Evolutionary conservation across 2,113 vertebrate genomes (phyloP).

Genomic region (Ophiodon elongatus): DNA sequence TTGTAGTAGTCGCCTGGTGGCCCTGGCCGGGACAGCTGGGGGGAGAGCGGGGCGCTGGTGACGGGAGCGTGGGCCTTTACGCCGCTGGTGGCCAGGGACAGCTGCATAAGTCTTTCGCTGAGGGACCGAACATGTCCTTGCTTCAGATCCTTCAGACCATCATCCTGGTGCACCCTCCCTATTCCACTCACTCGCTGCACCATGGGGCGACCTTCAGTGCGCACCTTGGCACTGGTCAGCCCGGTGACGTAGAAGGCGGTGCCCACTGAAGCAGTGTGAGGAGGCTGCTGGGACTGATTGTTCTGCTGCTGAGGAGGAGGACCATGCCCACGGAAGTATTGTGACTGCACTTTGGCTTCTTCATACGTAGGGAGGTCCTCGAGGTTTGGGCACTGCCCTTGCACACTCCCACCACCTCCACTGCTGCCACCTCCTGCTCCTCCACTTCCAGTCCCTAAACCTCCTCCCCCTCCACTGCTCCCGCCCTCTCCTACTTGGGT

Average conservation of each 20-base stretch:
- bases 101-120: slow-evolving; percentile 97
- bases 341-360: slow-evolving; percentile 98
- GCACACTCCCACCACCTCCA: slow-evolving; percentile 84
- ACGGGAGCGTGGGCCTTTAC: slow-evolving; percentile 96
- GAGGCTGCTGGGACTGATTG: slow-evolving; percentile 69
- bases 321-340: slow-evolving; percentile 94
- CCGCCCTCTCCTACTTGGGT: slow-evolving; percentile 77
- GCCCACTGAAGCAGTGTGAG: slow-evolving; percentile 87
- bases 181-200: slow-evolving; percentile 92
- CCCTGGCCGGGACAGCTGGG: slow-evolving; percentile 84
- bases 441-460: slow-evolving; percentile 61
- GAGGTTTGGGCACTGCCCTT: slow-evolving; percentile 84
- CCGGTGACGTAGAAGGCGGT: slow-evolving; percentile 95
- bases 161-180: slow-evolving; percentile 95
- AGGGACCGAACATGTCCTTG: slow-evolving; percentile 98
- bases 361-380: slow-evolving; percentile 98
- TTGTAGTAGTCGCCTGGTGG: slow-evolving; percentile 92
- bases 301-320: slow-evolving; percentile 73
- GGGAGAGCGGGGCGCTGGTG: slow-evolving; percentile 91
- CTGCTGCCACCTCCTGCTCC: slow-evolving; percentile 59
- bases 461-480: slow-evolving; percentile 85
- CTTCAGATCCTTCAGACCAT: slow-evolving; percentile 97
- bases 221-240: slow-evolving; percentile 91
- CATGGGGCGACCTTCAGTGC: slow-evolving; percentile 93
- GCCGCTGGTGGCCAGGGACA: slow-evolving; percentile 95